Base-by-base conservation (phyloP, 1,140 invertebrate species). In the Plodia interpunctella region DNA sequence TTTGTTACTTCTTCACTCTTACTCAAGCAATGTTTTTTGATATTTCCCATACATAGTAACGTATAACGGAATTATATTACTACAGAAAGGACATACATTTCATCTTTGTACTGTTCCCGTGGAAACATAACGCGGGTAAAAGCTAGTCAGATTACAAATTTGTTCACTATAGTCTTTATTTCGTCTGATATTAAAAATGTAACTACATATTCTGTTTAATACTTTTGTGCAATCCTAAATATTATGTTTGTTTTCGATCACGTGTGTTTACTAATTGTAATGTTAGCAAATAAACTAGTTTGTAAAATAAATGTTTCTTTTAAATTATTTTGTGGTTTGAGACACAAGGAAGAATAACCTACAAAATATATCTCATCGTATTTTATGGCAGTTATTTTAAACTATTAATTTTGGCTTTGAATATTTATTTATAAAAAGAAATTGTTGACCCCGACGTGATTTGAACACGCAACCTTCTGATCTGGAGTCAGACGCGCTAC, bases 381-480 rank as follows among this genome's bases (percentile, higher is more conserved):
- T n/a, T n/a, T n/a, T n/a, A n/a, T n/a, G n/a, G n/a, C n/a, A n/a
- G n/a, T n/a, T n/a, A n/a, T n/a, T n/a, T n/a, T n/a, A n/a, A n/a
- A n/a, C n/a, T n/a, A n/a, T n/a, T n/a, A n/a, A n/a, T n/a, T n/a
- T n/a, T n/a, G n/a, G n/a, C n/a, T n/a, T n/a, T n/a, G n/a, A 9
- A 35, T 13, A 35, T 11, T 13, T 9, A n/a, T 35, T 11, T 35
- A 9, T 11, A 10, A 1, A 44, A 44, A 44, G 15, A 44, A 15
- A 15, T 17, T 6, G 44, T 54, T 95, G 95, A 97, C 95, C 95
- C 94, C 94, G 95, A 97, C 95, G 96, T 97, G 96, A 97, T 96
- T 97, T 94, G 96, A 98, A 97, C 96, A 97, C 96, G 95, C 96
- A 97, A 96, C 96, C 96, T 97, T 97, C 95, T 96, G 96, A 97